Evolutionary conservation across 1,140 invertebrate species (phyloP).

Genomic region (Paralvinella palmiformis): DNA sequence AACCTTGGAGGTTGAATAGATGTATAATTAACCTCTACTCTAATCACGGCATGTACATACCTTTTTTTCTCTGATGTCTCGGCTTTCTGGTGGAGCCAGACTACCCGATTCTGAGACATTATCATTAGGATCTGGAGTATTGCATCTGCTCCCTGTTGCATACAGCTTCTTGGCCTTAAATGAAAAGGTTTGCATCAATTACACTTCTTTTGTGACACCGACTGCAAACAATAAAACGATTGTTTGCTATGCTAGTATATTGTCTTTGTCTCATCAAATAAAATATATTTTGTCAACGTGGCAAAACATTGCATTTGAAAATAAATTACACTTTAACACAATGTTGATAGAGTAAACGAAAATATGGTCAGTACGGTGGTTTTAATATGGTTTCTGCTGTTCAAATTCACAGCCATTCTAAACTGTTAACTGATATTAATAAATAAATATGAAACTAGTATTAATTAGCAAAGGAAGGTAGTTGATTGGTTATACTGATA

Average conservation of each 20-base stretch:
- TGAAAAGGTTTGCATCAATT: too few species aligned
- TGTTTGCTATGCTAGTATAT: too few species aligned
- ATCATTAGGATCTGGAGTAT: conserved; percentile 46
- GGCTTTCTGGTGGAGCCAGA: conserved; percentile 7
- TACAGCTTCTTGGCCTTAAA: conserved; percentile 63
- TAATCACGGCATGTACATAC: too few species aligned
- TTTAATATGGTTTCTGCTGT: too few species aligned
- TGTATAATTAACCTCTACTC: too few species aligned
- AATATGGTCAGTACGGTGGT: too few species aligned
- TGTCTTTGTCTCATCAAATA: neutral
- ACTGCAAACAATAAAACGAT: neutral
- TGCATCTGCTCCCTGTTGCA: conserved; percentile 32
- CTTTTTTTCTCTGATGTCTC: conserved; percentile 13
- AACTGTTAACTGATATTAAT: too few species aligned
- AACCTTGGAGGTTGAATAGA: too few species aligned
- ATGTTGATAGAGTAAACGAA: neutral
- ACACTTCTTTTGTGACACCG: neutral
- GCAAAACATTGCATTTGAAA: neutral
- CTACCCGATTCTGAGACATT: conserved; percentile 40
- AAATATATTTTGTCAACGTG: neutral
- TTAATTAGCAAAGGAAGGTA: too few species aligned
- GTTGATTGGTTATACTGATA: too few species aligned
- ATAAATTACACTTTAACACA: neutral
- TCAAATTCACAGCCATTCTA: too few species aligned
- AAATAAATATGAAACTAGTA: too few species aligned